A percentile compares a stretch with the other conserved stretches of the same genome.
These are phyloP conservation scores for Chironomus striatipennis DNA, from an alignment of 1,140 invertebrate genomes.

Conservation along the genomic window DNA sequence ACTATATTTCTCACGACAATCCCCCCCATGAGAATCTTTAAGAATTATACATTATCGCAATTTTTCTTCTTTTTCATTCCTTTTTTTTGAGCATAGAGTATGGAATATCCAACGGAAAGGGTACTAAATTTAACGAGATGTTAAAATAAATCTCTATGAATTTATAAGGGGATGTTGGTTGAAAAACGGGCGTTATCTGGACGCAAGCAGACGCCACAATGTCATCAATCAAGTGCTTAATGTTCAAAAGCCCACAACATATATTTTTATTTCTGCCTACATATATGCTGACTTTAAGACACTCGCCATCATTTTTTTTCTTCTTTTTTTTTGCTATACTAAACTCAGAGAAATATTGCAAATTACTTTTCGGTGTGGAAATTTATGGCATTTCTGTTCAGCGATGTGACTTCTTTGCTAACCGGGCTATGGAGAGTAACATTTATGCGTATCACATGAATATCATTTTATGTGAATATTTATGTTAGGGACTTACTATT, in stretches of 20 bases:
- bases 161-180: background rate
- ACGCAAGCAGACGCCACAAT: constrained; percentile 2
- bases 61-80: background rate
- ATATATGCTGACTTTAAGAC: constrained; percentile 11
- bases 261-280: background rate
- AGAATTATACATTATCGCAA: background rate
- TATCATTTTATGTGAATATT: background rate
- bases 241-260: constrained; percentile 17
- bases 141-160: constrained; percentile 19
- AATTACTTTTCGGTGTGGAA: constrained; percentile 5
- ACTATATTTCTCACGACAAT: background rate
- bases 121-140: constrained; percentile 11
- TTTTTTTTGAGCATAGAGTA: too few species aligned
- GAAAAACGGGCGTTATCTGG: background rate
- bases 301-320: constrained; percentile 1
- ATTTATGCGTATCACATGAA: background rate
- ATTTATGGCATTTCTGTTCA: constrained; percentile 16
- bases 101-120: background rate
- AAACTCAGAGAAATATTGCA: too few species aligned
- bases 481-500: background rate
- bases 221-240: constrained; percentile 20
- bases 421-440: background rate
- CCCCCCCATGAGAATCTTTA: background rate
- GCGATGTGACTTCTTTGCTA: background rate
- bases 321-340: background rate